Base-by-base conservation (phyloP, 35 echinoderm and acorn worm genomes). In the Heliocidaris erythrogramma region DNA sequence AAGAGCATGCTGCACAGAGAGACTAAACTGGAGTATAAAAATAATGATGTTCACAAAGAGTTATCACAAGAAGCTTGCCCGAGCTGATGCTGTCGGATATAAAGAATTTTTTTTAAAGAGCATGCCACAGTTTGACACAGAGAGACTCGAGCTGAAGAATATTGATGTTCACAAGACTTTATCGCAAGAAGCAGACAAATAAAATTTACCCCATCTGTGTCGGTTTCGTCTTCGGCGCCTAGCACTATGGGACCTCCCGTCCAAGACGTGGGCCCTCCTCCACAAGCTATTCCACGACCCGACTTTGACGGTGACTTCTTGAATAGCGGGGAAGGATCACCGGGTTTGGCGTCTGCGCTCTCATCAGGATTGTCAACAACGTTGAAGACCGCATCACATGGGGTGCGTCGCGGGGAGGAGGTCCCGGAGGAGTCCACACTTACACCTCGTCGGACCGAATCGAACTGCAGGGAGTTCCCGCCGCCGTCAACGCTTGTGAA, bases 401-500 rank as follows among this genome's bases (percentile, higher is more conserved):
- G 94, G 31, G 85, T 96, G 48, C 95, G 92, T 24, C 94, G 95
- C 9, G 97, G 97, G 10, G 94, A 97, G 0, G 90, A 96, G n/a
- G 27, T 96, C 97, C 10, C 42, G 59, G 11, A 95, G 16, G 85
- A 94, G 42, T 89, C 90, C 10, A 94, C 78, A 94, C 95, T 98
- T 30, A 94, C 49, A 16, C 96, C 89, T 18, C 85, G 49, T 30
- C 31, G 69, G 52, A 86, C 30, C 7, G 97, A 97, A 53, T 96
- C 97, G 88, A 98, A 96, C 14, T 94, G 93, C 17, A 98, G 94
- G 5, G 97, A 98, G 78, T 98, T 98, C 11, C 97, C 97, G 30
- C 97, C 97, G 0, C 97, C 97, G 2, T 98, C 97, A 11, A 98
- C 97, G 18, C 96, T 71, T 4, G 61, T 84, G 31, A 98, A 98